Evolutionary conservation across 2,797 vertebrate species (phyloP), one percentile per base, ranked within the genome.

Genomic region (Clarias platycephalus): DNA sequence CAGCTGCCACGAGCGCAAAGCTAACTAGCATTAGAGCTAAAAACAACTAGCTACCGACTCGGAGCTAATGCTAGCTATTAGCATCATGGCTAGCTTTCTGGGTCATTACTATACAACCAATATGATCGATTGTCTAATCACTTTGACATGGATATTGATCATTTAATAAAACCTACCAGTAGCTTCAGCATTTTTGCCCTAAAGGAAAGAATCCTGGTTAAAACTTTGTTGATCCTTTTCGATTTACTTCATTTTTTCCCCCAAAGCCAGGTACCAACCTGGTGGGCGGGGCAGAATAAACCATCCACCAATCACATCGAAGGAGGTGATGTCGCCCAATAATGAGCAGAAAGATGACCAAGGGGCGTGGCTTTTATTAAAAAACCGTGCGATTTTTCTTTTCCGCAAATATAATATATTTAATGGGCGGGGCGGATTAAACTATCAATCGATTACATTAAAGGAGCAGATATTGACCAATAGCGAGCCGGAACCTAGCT

Each of bases 171-270:
- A 91, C 94, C 84, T 60, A 95, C 94, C 93, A 91, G 84, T 68
- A 83, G 87, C 53, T 81, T 92, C 84, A 71, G 80, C 95, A 95
- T 95, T 89, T 90, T 92, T 80, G 85, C 80, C 85, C 82, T 86
- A 80, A 78, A 90, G 1, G 7, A 79, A 84, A 62, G 16, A 34
- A 8, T 85, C 80, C 86, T 86, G 81, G 67, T 85, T 86, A 84
- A 85, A 94, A 94, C 91, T 94, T 94, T 90, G 89, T 86, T 82
- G 86, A 88, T 88, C 74, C 88, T 89, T 80, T 77, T 84, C 87
- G 85, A 93, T 91, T 92, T 88, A 92, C 92, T 91, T 93, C 92
- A 92, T 86, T 15, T 85, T 82, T 13, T 13, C 49, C 86, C 86
- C 84, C 84, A 92, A 88, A 80, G 70, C 79, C 81, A 85, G 74